Conservation (phyloP, 2,797 vertebrate species). For the Platyrinchus mystaceus region DNA sequence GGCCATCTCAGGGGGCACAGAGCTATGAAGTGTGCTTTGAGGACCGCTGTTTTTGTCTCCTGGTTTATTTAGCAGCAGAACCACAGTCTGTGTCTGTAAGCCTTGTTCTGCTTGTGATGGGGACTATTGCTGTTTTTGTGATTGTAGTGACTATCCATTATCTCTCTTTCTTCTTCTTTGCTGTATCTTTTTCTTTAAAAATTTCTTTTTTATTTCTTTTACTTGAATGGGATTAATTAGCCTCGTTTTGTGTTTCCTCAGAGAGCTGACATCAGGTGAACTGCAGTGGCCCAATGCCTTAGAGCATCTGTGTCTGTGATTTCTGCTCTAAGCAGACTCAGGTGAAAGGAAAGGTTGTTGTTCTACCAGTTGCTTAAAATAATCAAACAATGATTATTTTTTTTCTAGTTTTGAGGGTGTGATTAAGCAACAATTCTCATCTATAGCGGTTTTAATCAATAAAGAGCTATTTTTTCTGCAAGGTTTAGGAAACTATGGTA, state of each 20-base stretch:
- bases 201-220: neutral
- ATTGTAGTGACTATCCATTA: rapidly evolving
- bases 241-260: neutral
- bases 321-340: neutral
- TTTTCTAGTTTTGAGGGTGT: neutral
- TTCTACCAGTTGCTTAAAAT: neutral
- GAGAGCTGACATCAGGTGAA: too few species aligned
- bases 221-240: neutral
- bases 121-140: neutral
- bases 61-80: neutral
- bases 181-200: neutral
- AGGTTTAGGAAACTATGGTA: neutral
- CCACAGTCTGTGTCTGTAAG: rapidly evolving
- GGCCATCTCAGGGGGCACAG: neutral
- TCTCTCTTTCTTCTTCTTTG: neutral
- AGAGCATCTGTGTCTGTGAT: neutral
- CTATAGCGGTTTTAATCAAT: neutral
- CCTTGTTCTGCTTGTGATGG: neutral
- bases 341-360: neutral
- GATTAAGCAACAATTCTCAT: neutral
- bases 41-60: neutral
- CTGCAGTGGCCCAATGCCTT: neutral
- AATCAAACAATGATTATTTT: neutral
- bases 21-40: neutral
- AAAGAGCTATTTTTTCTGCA: neutral